These are phyloP conservation scores for Bombus soroeensis DNA, from an alignment of 1,140 invertebrate genomes.

Conservation along the genomic window DNA sequence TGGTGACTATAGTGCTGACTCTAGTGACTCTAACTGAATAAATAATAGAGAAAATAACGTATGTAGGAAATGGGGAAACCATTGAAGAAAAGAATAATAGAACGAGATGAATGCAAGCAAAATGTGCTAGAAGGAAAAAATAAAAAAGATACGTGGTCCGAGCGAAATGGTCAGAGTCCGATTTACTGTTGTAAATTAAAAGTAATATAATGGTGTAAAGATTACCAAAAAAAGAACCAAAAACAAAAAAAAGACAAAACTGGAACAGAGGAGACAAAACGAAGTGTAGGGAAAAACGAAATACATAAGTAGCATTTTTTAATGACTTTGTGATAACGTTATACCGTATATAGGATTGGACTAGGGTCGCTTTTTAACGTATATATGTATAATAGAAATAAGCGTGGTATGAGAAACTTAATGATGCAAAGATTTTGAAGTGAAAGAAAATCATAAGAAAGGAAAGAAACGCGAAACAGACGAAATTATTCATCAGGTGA, in stretches of 20 bases:
- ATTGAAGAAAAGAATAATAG: neutral
- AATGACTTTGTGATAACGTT: slow-evolving; percentile 77
- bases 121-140: slow-evolving; percentile 24
- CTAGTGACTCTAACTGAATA: slow-evolving; percentile 24
- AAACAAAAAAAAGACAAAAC: slow-evolving; percentile 59
- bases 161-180: slow-evolving; percentile 31
- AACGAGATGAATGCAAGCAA: neutral
- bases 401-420: slow-evolving; percentile 33
- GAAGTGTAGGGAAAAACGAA: slow-evolving; percentile 48
- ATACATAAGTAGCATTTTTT: slow-evolving; percentile 72
- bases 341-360: slow-evolving; percentile 67
- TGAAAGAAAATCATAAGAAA: neutral
- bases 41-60: neutral
- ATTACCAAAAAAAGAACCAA: slow-evolving; percentile 63
- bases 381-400: slow-evolving; percentile 39
- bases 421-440: neutral
- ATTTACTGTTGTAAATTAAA: slow-evolving; percentile 47
- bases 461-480: neutral
- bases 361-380: slow-evolving; percentile 48
- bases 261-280: slow-evolving; percentile 44
- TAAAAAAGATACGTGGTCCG: neutral
- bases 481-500: slow-evolving; percentile 6
- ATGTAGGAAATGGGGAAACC: neutral
- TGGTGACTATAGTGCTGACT: slow-evolving; percentile 17
- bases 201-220: slow-evolving; percentile 56